A percentile compares a stretch with the other conserved stretches of the same genome.
phyloP scores from a whole-genome alignment of 2,888 invertebrate genomes.

The Spisula subtruncata region DNA sequence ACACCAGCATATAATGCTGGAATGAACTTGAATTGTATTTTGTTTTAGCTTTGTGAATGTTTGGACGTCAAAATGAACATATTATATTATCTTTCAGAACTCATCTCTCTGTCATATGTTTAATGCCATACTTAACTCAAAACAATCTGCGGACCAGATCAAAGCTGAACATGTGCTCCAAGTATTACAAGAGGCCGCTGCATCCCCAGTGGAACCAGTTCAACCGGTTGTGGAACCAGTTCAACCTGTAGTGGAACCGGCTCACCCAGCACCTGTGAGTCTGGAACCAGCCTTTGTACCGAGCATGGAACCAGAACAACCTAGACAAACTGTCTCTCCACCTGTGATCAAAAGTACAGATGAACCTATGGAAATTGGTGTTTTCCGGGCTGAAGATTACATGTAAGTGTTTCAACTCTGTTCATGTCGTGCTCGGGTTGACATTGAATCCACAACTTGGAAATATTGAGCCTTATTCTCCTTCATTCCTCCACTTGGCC shows the following conservation, averaged over 20 bases:
- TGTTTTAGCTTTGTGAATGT: too few relatives aligned
- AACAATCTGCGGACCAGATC: conserved; percentile 45
- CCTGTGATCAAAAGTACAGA: conserved; percentile 55
- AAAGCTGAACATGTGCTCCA: conserved; percentile 58
- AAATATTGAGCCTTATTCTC: too few relatives aligned
- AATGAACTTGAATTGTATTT: too few relatives aligned
- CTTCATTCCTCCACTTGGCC: too few relatives aligned
- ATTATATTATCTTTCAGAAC: conserved; percentile 42
- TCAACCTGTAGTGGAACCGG: background rate
- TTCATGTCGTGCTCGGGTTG: too few relatives aligned
- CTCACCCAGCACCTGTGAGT: background rate
- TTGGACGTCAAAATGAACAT: too few relatives aligned
- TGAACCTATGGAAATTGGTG: conserved; percentile 71
- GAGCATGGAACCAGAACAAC: background rate
- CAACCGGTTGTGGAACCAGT: background rate
- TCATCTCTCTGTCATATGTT: conserved; percentile 61
- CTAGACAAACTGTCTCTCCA: conserved; percentile 13
- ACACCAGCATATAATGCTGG: too few relatives aligned
- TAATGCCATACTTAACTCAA: conserved; percentile 60
- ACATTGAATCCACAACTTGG: too few relatives aligned
- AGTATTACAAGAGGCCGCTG: conserved; percentile 27
- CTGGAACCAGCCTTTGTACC: background rate
- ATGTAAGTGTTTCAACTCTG: conserved; percentile 52
- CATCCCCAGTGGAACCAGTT: background rate
- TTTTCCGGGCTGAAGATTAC: conserved; percentile 67